Evolutionary conservation across 2,113 vertebrate genomes (phyloP), one percentile per base, ranked within the genome.

Genomic region (Pongo abelii): DNA sequence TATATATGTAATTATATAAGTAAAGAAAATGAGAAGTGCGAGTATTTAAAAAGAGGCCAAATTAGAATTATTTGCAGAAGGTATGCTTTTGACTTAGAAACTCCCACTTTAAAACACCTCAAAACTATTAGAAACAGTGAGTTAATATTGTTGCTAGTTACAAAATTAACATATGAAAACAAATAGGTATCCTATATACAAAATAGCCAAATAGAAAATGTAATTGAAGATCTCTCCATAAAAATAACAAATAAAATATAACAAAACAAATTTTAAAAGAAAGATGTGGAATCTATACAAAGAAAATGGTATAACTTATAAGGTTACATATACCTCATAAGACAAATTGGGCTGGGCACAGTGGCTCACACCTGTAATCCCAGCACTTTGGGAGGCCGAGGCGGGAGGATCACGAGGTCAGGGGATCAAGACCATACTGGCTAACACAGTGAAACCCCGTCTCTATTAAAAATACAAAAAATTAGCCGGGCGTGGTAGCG

Each of bases 41-140:
- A 17, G 57, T 72, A 75, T 74, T 88, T 14, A 35, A 72, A 70
- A 95, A 4, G 40, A 95, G 16, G 13, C 13, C 23, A 40, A 72
- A 57, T 86, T 86, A 80, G 59, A 61, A 74, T 87, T 92, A 52
- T 74, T 87, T 87, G 25, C 75, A 92, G 50, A 32, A 59, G 32
- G 79, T 64, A 32, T 38, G 32, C 25, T 81, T 91, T 80, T 87
- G 11, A 72, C 38, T 43, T 86, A 86, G 72, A 70, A 86, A 92
- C 52, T 9, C 3, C 64, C 18, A 59, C 27, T 57, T 95, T 72
- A 40, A 85, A 75, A 74, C 43, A 84, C 6, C 5, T 55, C 17
- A 22, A 48, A 48, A 52, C 14, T 64, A n/a, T 75, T 92, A 72
- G 43, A 92, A 59, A 30, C 20, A 70, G 3, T 72, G 35, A 86